Percentiles rank a stretch among this genome's conserved stretches.
These are phyloP conservation scores for Etheostoma spectabile DNA, from an alignment of 2,113 vertebrate genomes.

Conservation along the genomic window DNA sequence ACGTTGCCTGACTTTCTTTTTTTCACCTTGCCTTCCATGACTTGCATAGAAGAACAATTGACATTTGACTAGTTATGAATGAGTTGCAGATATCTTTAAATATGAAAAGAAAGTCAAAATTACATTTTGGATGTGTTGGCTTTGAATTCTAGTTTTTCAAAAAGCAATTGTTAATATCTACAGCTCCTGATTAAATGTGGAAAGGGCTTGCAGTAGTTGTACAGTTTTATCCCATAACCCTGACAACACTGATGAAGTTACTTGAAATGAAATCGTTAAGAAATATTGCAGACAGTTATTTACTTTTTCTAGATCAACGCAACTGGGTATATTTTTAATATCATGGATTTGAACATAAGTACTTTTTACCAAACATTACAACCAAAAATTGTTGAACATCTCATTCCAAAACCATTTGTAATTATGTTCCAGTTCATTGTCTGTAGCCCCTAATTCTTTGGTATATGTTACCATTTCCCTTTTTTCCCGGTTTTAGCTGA, in stretches of 20 bases:
- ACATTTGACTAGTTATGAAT: background rate
- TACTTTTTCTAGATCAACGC: background rate
- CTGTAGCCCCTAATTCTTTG: no score
- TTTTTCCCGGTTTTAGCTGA: no score
- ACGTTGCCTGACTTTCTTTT: no score
- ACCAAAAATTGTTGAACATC: background rate
- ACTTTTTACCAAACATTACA: background rate
- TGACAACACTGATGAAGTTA: background rate
- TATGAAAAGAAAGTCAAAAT: background rate
- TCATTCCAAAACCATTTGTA: background rate
- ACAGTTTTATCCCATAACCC: background rate
- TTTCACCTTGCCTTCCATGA: no score
- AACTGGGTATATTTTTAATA: background rate
- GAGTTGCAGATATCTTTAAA: background rate
- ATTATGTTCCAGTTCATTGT: background rate
- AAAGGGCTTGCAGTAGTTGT: background rate
- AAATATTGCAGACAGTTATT: background rate
- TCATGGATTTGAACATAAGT: background rate
- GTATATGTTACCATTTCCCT: no score
- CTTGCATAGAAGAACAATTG: no score
- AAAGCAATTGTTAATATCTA: background rate
- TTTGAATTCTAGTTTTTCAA: background rate
- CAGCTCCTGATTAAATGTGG: background rate
- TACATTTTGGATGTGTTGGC: background rate
- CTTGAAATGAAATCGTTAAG: conserved; percentile 19